phyloP scores from a whole-genome alignment of 1,140 invertebrate species.

The Atta texana region DNA sequence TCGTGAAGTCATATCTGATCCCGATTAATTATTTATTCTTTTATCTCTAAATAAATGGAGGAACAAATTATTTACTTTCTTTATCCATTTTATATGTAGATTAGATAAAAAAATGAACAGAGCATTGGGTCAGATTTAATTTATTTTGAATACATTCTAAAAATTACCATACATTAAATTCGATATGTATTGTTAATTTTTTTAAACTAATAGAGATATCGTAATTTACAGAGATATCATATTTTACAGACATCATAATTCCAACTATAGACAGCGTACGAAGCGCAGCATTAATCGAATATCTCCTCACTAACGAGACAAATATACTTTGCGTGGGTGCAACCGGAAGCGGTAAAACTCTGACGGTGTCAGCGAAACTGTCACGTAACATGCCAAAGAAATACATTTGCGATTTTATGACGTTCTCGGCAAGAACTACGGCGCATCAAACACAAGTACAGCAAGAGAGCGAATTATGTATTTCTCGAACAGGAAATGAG shows the following conservation, averaged over 20 bases:
- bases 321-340: constrained; percentile 92
- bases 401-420: constrained; percentile 91
- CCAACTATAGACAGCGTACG: constrained; percentile 90
- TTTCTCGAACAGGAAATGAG: background rate
- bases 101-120: too few relatives aligned
- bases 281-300: constrained; percentile 86
- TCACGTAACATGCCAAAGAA: constrained; percentile 88
- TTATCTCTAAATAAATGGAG: too few relatives aligned
- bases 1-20: too few relatives aligned
- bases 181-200: background rate
- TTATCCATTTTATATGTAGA: too few relatives aligned
- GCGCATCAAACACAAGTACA: constrained; percentile 93
- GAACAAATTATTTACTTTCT: too few relatives aligned
- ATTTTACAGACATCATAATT: constrained; percentile 88
- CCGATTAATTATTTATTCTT: too few relatives aligned
- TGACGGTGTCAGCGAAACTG: constrained; percentile 90
- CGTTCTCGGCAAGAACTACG: constrained; percentile 93
- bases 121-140: too few relatives aligned
- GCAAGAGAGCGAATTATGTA: background rate
- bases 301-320: constrained; percentile 87
- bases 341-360: constrained; percentile 93
- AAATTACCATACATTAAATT: too few relatives aligned
- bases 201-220: background rate
- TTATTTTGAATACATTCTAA: too few relatives aligned
- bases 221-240: too few relatives aligned